Base-by-base conservation (phyloP, 2,888 invertebrate genomes). In the Nymphalis polychloros region DNA sequence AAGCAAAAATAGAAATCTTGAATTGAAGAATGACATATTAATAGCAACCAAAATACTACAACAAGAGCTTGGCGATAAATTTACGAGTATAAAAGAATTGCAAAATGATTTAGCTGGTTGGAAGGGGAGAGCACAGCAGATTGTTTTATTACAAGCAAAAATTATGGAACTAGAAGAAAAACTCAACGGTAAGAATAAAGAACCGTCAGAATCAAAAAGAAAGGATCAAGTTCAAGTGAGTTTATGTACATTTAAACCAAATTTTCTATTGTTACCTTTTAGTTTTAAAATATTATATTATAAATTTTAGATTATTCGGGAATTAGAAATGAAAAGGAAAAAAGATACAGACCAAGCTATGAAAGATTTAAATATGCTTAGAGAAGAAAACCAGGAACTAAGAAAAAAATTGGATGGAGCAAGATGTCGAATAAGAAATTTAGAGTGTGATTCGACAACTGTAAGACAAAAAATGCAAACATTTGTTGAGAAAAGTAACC, bases 61-160 rank as follows among this genome's bases (percentile, higher is more conserved):
- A 77, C 95, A 95, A 81, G 97, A 97, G 87, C 90, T 96, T 19
- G 97, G 97, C 0, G 96, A 96, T 67, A 94, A 93, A 75, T 94
- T 95, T 52, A 94, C 93, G 3, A 94, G 94, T 76, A 90, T 96
- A 13, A 94, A 94, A 76, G 92, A 93, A 63, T 80, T 96, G 47
- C 93, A 93, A 61, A 93, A 93, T 75, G 92, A 93, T 70, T 86
- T 93, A 62, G 90, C 93, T 55, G 94, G 94, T 16, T 97, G 97
- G 96, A 94, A 96, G 73, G 97, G 97, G 0, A 92, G 97, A 72
- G 95, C 96, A 1, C 96, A 97, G 78, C 95, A 96, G 79, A 96
- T 97, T 69, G 83, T 94, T 0, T 85, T 94, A 17, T 84, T 97
- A 60, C 96, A 96, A 79, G 94, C 94, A 64, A 96, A 95, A 87